phyloP scores from a whole-genome alignment of 1,140 invertebrate species.

The Drosophila sp. region DNA sequence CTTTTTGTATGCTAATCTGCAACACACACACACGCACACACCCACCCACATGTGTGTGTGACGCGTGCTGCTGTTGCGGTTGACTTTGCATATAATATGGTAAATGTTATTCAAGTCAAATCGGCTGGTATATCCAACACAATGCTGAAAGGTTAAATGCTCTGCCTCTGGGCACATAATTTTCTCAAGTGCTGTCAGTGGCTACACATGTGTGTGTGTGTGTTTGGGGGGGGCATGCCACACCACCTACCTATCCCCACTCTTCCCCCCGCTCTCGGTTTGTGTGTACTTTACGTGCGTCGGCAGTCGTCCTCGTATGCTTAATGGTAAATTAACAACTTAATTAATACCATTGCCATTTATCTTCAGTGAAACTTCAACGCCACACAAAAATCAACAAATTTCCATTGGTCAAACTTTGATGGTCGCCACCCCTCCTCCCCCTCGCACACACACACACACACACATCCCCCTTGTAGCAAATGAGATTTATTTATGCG shows the following conservation, averaged over 20 bases:
- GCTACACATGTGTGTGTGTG: slow-evolving; percentile 27
- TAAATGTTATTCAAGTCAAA: slow-evolving; percentile 17
- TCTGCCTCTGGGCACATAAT: slow-evolving; percentile 69
- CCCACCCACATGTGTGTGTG: slow-evolving; percentile 30
- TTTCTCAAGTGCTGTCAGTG: slow-evolving; percentile 76
- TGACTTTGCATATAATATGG: slow-evolving; percentile 35
- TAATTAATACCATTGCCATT: slow-evolving; percentile 81
- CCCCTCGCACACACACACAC: too few relatives aligned
- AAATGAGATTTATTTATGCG: slow-evolving; percentile 77
- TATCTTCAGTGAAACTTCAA: slow-evolving; percentile 69
- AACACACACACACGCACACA: slow-evolving; percentile 34
- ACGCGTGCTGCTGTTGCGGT: slow-evolving; percentile 69
- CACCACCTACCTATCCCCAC: background rate
- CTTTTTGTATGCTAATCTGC: slow-evolving; percentile 58
- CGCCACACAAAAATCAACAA: slow-evolving; percentile 63
- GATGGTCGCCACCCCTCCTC: slow-evolving; percentile 15
- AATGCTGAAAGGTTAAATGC: slow-evolving; percentile 73
- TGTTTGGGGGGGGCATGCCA: too few relatives aligned
- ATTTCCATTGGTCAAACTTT: slow-evolving; percentile 74
- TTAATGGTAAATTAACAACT: slow-evolving; percentile 82
- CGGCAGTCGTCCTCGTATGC: slow-evolving; percentile 37
- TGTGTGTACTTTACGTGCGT: slow-evolving; percentile 60
- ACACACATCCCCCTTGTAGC: slow-evolving; percentile 8
- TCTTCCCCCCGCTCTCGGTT: slow-evolving; percentile 27
- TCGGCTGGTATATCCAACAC: slow-evolving; percentile 55